phyloP scores from a whole-genome alignment of 2,113 vertebrate species.

The Callopanchax toddi region DNA sequence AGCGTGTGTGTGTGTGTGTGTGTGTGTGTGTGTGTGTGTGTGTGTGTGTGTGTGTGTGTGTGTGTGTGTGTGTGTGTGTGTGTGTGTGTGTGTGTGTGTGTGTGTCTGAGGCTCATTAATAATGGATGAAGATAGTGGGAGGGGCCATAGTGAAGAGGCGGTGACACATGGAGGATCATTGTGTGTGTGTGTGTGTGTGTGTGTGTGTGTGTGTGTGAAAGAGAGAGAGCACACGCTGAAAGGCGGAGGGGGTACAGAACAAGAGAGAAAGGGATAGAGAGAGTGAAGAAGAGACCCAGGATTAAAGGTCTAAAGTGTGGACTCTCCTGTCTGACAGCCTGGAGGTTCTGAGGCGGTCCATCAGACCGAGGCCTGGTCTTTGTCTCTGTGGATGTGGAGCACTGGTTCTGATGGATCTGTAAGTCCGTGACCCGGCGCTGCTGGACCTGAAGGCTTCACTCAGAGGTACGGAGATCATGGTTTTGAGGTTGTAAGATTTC shows the following conservation, averaged over 20 bases:
- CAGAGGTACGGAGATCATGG: slow-evolving; percentile 46
- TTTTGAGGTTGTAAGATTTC: not conserved
- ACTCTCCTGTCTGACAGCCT: not conserved
- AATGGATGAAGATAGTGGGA: slow-evolving; percentile 79
- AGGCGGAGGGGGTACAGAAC: slow-evolving; percentile 18
- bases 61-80: no score
- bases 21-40: slow-evolving; percentile 3
- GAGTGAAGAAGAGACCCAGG: not conserved
- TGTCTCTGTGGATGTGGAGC: slow-evolving; percentile 47
- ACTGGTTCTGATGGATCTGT: slow-evolving; percentile 49
- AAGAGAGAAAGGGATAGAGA: slow-evolving; percentile 17
- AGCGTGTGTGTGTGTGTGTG: not conserved
- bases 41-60: slow-evolving; percentile 21
- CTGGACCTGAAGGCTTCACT: slow-evolving; percentile 40
- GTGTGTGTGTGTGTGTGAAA: no score
- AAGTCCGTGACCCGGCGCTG: slow-evolving; percentile 9
- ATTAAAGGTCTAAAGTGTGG: not conserved
- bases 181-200: not conserved
- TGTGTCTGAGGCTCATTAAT: slow-evolving; percentile 62
- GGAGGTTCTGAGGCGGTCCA: slow-evolving; percentile 9
- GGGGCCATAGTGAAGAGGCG: slow-evolving; percentile 64
- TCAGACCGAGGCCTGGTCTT: slow-evolving; percentile 22
- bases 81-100: slow-evolving; percentile 6
- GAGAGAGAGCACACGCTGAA: not conserved
- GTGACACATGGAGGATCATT: slow-evolving; percentile 73